Percentiles rank a stretch among this genome's conserved stretches.
These are phyloP conservation scores for Trochalopteron elliotii DNA, from an alignment of 2,113 vertebrate genomes.

Conservation along the genomic window DNA sequence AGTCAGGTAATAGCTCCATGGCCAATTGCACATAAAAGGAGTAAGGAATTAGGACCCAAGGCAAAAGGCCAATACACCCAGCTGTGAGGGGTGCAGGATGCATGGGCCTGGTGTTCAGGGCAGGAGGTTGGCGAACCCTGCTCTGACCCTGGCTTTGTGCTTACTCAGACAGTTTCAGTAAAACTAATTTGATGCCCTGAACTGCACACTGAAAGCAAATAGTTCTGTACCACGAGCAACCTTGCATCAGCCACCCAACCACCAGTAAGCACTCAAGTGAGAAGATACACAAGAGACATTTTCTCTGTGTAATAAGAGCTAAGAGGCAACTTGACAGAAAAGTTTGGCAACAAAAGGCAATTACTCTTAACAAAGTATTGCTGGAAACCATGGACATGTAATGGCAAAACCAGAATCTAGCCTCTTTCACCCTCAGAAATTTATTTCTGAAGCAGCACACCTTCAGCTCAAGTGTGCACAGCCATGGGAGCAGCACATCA, in stretches of 20 bases:
- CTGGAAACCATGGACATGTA: not conserved
- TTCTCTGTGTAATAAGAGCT: not conserved
- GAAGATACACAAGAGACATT: not conserved
- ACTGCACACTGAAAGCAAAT: not conserved
- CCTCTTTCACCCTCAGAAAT: not conserved
- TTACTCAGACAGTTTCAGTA: not conserved
- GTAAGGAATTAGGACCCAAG: not conserved
- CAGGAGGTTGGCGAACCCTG: not conserved
- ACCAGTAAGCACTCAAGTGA: not conserved
- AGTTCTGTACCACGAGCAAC: not conserved
- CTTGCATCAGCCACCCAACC: not conserved
- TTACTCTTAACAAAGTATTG: not conserved
- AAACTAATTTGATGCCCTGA: not conserved
- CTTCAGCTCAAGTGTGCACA: not conserved
- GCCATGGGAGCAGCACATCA: fast-evolving
- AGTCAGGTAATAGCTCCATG: not conserved
- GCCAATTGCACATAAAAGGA: not conserved
- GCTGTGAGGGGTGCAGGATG: fast-evolving
- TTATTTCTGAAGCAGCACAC: not conserved
- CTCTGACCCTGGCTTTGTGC: not conserved
- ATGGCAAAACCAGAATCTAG: not conserved
- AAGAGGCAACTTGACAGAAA: not conserved
- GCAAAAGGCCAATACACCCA: not conserved
- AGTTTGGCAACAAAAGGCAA: not conserved
- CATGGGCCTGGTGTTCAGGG: fast-evolving